Evolutionary conservation across 2,888 invertebrate species (phyloP).

Genomic region (Diarsia dahlii): DNA sequence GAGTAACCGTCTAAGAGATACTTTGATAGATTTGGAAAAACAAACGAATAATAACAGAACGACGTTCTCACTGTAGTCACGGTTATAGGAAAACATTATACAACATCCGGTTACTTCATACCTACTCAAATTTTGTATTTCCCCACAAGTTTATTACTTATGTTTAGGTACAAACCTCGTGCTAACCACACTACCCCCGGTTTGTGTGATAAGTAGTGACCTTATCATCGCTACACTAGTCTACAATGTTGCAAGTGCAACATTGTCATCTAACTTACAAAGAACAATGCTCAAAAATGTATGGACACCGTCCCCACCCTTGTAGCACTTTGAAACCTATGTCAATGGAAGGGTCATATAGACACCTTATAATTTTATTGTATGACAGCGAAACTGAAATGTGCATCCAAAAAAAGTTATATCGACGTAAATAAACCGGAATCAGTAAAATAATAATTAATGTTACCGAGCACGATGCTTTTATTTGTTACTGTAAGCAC

Average conservation of each 20-base stretch:
- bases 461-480: too few species aligned
- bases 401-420: too few species aligned
- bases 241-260: not conserved
- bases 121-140: slow-evolving; percentile 6
- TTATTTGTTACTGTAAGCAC: too few species aligned
- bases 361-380: too few species aligned
- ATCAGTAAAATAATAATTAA: too few species aligned
- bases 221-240: not conserved
- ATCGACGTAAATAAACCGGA: too few species aligned
- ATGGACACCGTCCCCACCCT: too few species aligned
- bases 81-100: slow-evolving; percentile 4
- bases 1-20: not conserved
- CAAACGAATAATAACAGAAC: not conserved
- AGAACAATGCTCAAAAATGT: too few species aligned
- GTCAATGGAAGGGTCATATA: too few species aligned
- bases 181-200: slow-evolving; percentile 6
- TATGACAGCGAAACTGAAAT: too few species aligned
- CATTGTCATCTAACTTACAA: too few species aligned
- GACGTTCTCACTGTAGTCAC: not conserved
- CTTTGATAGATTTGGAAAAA: not conserved
- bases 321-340: too few species aligned
- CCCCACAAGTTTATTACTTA: not conserved
- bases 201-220: not conserved
- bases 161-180: not conserved
- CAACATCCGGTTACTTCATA: not conserved